These are phyloP conservation scores for Ecliptopera silaceata DNA, from an alignment of 2,888 invertebrate genomes.

Conservation along the genomic window DNA sequence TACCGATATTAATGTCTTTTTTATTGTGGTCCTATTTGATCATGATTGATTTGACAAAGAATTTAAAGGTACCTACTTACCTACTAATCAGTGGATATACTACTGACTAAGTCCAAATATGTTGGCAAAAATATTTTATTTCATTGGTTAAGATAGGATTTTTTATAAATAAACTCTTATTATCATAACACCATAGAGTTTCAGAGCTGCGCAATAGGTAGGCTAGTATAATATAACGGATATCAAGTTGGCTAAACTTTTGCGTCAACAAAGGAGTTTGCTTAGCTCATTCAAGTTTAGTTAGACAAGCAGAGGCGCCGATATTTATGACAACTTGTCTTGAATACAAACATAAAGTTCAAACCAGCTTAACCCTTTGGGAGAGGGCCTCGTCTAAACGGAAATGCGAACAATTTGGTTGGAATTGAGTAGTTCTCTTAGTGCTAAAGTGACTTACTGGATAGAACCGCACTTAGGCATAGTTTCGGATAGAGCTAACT, in stretches of 20 bases:
- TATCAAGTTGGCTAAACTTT: slow-evolving; percentile 65
- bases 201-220: slow-evolving; percentile 56
- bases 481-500: slow-evolving; percentile 34
- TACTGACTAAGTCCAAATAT: too few species aligned
- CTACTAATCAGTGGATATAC: too few species aligned
- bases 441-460: slow-evolving; percentile 39
- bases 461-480: slow-evolving; percentile 32
- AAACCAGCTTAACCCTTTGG: slow-evolving; percentile 66
- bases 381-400: slow-evolving; percentile 60
- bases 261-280: slow-evolving; percentile 70
- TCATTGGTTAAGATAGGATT: too few species aligned
- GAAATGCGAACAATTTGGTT: slow-evolving; percentile 67
- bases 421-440: slow-evolving; percentile 60
- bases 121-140: background rate
- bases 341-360: slow-evolving; percentile 72
- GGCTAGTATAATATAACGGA: slow-evolving; percentile 58
- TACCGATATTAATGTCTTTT: too few species aligned
- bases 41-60: too few species aligned
- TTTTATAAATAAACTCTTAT: slow-evolving; percentile 36
- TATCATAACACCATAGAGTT: slow-evolving; percentile 52
- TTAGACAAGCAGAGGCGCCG: slow-evolving; percentile 63
- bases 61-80: too few species aligned
- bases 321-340: slow-evolving; percentile 74
- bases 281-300: slow-evolving; percentile 60
- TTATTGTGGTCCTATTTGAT: too few species aligned